These are phyloP conservation scores for Bufotes viridis DNA, from an alignment of 2,797 vertebrate genomes.

Conservation along the genomic window DNA sequence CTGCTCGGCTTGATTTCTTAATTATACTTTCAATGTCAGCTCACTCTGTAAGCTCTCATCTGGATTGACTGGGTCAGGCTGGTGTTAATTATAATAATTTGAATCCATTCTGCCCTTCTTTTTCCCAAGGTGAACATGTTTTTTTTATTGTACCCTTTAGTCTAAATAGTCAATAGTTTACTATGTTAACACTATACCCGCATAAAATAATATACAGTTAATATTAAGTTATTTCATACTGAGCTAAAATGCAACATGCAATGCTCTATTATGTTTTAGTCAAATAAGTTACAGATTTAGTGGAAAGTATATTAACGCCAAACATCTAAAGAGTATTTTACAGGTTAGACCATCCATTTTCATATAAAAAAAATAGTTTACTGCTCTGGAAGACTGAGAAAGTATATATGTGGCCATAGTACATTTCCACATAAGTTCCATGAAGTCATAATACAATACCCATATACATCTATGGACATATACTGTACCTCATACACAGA, in stretches of 20 bases:
- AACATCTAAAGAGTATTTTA: not conserved
- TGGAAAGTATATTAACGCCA: not conserved
- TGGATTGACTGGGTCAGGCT: slow-evolving; percentile 59
- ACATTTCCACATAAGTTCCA: too few relatives aligned
- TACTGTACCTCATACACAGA: too few relatives aligned
- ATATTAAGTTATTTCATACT: not conserved
- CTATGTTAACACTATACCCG: not conserved
- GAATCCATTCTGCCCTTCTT: slow-evolving; percentile 58
- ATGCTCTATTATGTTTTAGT: not conserved
- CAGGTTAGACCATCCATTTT: not conserved
- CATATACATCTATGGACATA: too few relatives aligned
- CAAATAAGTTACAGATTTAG: not conserved
- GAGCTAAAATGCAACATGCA: not conserved
- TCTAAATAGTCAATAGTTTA: slow-evolving; percentile 47
- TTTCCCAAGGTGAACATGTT: slow-evolving; percentile 54
- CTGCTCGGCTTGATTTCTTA: slow-evolving; percentile 55
- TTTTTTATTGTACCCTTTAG: slow-evolving; percentile 38
- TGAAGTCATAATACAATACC: too few relatives aligned
- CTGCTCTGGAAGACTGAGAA: too few relatives aligned
- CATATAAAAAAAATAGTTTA: too few relatives aligned
- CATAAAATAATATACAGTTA: not conserved
- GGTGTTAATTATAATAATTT: slow-evolving; percentile 62
- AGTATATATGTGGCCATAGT: too few relatives aligned
- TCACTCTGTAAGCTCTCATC: slow-evolving; percentile 58
- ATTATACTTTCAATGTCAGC: slow-evolving; percentile 57